phyloP scores from a whole-genome alignment of 2,113 vertebrate genomes.

The Macquaria australasica region DNA sequence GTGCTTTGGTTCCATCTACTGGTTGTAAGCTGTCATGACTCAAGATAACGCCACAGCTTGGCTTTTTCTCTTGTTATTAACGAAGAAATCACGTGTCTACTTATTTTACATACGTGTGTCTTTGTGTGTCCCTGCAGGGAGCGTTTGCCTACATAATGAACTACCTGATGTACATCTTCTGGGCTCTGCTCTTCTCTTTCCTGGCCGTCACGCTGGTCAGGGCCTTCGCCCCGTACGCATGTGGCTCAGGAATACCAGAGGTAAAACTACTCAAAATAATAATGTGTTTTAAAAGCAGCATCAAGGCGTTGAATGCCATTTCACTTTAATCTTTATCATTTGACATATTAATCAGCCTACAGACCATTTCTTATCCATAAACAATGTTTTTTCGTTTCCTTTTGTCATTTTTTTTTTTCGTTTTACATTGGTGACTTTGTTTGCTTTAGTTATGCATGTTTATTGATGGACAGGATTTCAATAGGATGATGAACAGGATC shows the following conservation, averaged over 20 bases:
- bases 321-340: not conserved
- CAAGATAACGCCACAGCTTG: fast-evolving
- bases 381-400: not conserved
- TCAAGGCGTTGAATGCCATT: too few species aligned
- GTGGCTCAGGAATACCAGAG: slow-evolving; percentile 98
- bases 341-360: too few species aligned
- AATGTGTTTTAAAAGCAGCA: not conserved
- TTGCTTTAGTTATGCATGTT: not conserved
- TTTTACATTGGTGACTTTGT: not conserved
- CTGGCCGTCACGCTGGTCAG: slow-evolving; percentile 92
- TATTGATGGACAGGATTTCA: not conserved
- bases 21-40: slow-evolving; percentile 24
- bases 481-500: not conserved
- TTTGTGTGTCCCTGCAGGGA: slow-evolving; percentile 80
- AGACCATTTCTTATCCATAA: not conserved
- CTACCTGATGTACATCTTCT: slow-evolving; percentile 93
- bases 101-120: not conserved
- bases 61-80: not conserved
- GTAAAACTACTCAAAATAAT: slow-evolving; percentile 75
- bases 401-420: not conserved
- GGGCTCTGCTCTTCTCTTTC: slow-evolving; percentile 95
- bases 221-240: slow-evolving; percentile 95
- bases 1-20: slow-evolving; percentile 54
- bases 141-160: slow-evolving; percentile 90
- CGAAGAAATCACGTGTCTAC: not conserved